Conservation (phyloP, 2,113 vertebrate species). For the Galbula dea region DNA sequence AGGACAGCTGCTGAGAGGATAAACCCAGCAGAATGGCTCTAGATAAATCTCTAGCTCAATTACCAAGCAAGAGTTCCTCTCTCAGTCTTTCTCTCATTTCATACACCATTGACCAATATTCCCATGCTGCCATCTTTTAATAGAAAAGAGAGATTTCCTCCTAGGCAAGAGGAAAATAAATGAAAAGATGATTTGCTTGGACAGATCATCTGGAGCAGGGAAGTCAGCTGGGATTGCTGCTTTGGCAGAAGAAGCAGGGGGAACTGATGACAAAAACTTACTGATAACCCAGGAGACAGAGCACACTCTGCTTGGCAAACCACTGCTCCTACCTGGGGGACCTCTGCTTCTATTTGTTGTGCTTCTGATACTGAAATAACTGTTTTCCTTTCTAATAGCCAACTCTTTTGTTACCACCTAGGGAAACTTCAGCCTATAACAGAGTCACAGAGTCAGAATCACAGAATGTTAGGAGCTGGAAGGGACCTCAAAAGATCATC, state of each 20-base stretch:
- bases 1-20: background rate
- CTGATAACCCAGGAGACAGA: background rate
- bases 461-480: no score
- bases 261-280: background rate
- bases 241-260: background rate
- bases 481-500: no score
- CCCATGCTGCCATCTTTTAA: background rate
- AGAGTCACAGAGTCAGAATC: no score
- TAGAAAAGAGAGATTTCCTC: background rate
- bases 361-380: background rate
- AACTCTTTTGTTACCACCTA: background rate
- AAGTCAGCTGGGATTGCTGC: background rate
- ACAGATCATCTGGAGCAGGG: background rate
- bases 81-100: background rate
- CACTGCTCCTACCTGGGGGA: accelerated
- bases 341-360: background rate
- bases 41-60: background rate
- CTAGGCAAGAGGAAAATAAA: background rate
- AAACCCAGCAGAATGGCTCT: background rate
- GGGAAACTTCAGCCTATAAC: background rate
- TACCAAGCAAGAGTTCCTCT: background rate
- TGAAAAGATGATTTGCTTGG: background rate
- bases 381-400: background rate
- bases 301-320: background rate
- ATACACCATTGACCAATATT: background rate